Percentiles rank a stretch among this genome's conserved stretches.
Conservation (phyloP, 2,113 vertebrate species). For the human region DNA sequence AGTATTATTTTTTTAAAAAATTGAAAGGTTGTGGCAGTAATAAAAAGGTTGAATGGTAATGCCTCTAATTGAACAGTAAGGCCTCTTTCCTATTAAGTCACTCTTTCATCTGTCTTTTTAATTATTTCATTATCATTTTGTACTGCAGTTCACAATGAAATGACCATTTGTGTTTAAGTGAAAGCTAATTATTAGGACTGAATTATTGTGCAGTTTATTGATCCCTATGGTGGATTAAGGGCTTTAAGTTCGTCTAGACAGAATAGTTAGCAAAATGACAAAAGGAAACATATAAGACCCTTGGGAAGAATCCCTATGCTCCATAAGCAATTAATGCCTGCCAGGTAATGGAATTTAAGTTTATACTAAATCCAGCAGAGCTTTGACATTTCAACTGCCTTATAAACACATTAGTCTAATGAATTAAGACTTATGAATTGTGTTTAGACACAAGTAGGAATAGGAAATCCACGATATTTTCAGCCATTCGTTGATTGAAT, state of each 20-base stretch:
- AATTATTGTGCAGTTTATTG: conserved; percentile 99
- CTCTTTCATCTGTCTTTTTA: conserved; percentile 99
- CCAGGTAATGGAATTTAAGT: conserved; percentile 99
- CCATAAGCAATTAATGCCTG: conserved; percentile 99
- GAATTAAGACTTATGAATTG: conserved; percentile 92
- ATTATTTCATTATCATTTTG: conserved; percentile 99
- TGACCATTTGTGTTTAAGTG: conserved; percentile 98
- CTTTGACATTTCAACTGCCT: conserved; percentile 99
- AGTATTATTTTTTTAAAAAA: conserved; percentile 86
- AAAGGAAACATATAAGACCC: conserved; percentile 97
- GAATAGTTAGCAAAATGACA: conserved; percentile 99
- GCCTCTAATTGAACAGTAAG: conserved; percentile 90
- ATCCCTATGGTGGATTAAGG: conserved; percentile 99
- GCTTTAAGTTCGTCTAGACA: conserved; percentile 99
- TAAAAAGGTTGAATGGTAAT: conserved; percentile 91
- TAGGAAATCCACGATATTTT: conserved; percentile 81
- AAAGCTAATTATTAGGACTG: conserved; percentile 99
- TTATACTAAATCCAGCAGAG: conserved; percentile 99
- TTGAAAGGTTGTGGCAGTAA: conserved; percentile 90
- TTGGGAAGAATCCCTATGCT: conserved; percentile 93
- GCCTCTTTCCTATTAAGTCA: conserved; percentile 91
- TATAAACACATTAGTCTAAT: conserved; percentile 99
- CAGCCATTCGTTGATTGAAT: conserved; percentile 79
- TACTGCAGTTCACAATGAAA: conserved; percentile 94
- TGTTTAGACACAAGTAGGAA: conserved; percentile 85